Base-by-base conservation (phyloP, 2,113 vertebrate species). In the Rhinopithecus roxellana region DNA sequence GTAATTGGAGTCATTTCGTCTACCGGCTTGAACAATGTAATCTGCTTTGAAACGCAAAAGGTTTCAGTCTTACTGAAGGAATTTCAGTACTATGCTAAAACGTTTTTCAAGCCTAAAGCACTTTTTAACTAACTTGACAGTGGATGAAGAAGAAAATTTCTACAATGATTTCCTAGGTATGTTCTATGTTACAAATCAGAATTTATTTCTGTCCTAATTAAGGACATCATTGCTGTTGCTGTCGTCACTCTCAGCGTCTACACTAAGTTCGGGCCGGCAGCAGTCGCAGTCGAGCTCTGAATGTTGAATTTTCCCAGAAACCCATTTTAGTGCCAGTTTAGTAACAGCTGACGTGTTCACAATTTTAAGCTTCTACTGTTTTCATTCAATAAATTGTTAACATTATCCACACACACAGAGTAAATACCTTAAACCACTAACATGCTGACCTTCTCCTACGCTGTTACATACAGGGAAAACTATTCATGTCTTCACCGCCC, bases 341-440 rank as follows among this genome's bases (percentile, higher is more conserved):
- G 75, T 12, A 27, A 67, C 59, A 14, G 2, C 72, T 0, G 25
- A 2, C 6, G 4, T n/a, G 30, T 16, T 69, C 45, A 32, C 32
- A 17, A 0, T 59, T n/a, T 52, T 38, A n/a, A n/a, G 83, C 45
- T 67, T 59, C 40, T 14, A 0, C 67, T 16, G 82, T 32, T n/a
- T 2, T 30, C n/a, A 0, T 12, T 38, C 17, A 3, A 5, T 78
- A 27, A 57, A 38, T 32, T 13, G 14, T 13, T 40, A 20, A 8
- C 16, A 0, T 35, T 6, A 1, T 6, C 0, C 0, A 18, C 16
- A 30, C 11, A 6, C 0, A 10, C 3, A 38, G 1, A 13, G 18
- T 4, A 38, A 30, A 8, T 0, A 7, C 85, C 67, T 23, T 1
- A 1, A 9, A 32, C 18, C 5, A 1, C 40, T 1, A 16, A 3